Conservation (phyloP, 2,113 vertebrate genomes). For the Beaufortia kweichowensis region DNA sequence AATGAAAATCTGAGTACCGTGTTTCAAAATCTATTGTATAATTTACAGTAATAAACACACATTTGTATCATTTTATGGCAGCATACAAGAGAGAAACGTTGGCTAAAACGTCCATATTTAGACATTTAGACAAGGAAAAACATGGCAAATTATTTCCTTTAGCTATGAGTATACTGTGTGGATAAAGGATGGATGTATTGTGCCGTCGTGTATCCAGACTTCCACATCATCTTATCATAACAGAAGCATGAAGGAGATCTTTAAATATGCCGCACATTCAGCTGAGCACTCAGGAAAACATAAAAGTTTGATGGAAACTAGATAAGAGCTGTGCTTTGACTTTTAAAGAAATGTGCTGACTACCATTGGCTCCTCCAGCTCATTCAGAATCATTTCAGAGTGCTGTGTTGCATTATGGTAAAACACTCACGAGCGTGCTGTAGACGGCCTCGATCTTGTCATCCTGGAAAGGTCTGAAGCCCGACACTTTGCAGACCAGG, state of each 20-base stretch:
- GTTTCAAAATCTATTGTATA: too few species aligned
- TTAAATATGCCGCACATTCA: not conserved
- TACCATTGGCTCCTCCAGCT: not conserved
- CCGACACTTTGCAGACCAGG: conserved; percentile 90
- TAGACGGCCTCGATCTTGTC: conserved; percentile 92
- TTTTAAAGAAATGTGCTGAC: conserved; percentile 13
- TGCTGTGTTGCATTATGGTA: not conserved
- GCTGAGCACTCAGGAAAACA: not conserved
- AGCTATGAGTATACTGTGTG: not conserved
- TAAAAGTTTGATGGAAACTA: conserved; percentile 20
- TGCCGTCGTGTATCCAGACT: not conserved
- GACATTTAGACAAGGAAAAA: not conserved
- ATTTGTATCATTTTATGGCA: too few species aligned
- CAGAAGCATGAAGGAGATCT: not conserved
- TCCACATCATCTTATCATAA: not conserved
- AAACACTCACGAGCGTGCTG: conserved; percentile 86
- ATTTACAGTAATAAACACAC: too few species aligned
- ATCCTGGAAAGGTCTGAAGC: conserved; percentile 85
- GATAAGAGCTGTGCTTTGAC: conserved; percentile 50
- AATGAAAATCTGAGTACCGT: too few species aligned
- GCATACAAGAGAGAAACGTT: too few species aligned
- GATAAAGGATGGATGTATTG: not conserved
- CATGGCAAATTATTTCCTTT: not conserved
- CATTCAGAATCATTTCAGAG: not conserved
- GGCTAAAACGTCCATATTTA: too few species aligned